Percentiles rank a stretch among this genome's conserved stretches.
phyloP scores from a whole-genome alignment of 2,888 invertebrate genomes.

The Endomychus coccineus region DNA sequence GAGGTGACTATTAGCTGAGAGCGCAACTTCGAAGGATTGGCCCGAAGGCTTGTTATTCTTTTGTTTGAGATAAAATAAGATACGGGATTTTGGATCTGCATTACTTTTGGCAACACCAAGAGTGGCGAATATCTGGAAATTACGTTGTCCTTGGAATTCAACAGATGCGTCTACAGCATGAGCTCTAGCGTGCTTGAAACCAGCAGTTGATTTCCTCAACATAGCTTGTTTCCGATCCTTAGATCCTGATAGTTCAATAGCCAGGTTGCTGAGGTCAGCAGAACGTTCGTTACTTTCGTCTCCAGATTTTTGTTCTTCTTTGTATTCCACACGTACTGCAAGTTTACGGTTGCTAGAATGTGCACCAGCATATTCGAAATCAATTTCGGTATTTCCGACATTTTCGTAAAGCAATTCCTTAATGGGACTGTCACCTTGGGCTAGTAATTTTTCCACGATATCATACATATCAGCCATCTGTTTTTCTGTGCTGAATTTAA shows the following conservation, averaged over 20 bases:
- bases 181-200: slow-evolving; percentile 49
- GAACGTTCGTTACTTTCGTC: too few relatives aligned
- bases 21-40: slow-evolving; percentile 46
- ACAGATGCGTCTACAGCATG: slow-evolving; percentile 49
- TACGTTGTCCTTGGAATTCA: slow-evolving; percentile 49
- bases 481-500: slow-evolving; percentile 49
- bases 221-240: slow-evolving; percentile 48
- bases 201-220: slow-evolving; percentile 48
- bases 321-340: slow-evolving; percentile 38
- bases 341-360: slow-evolving; percentile 45
- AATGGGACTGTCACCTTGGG: too few relatives aligned
- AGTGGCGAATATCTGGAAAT: slow-evolving; percentile 48
- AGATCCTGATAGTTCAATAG: slow-evolving; percentile 40
- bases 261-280: too few relatives aligned
- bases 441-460: slow-evolving; percentile 4
- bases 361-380: slow-evolving; percentile 46
- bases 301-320: slow-evolving; percentile 24
- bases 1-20: slow-evolving; percentile 43
- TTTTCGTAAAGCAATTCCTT: too few relatives aligned
- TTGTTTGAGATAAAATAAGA: slow-evolving; percentile 45
- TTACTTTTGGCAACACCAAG: slow-evolving; percentile 50
- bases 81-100: slow-evolving; percentile 50
- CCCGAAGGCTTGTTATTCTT: slow-evolving; percentile 33
- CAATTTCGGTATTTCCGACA: slow-evolving; percentile 45
- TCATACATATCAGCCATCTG: slow-evolving; percentile 28